Percentiles rank a stretch among this genome's conserved stretches.
Evolutionary conservation across 1,140 invertebrate species (phyloP).

Genomic region (Hesperophylax magnus): DNA sequence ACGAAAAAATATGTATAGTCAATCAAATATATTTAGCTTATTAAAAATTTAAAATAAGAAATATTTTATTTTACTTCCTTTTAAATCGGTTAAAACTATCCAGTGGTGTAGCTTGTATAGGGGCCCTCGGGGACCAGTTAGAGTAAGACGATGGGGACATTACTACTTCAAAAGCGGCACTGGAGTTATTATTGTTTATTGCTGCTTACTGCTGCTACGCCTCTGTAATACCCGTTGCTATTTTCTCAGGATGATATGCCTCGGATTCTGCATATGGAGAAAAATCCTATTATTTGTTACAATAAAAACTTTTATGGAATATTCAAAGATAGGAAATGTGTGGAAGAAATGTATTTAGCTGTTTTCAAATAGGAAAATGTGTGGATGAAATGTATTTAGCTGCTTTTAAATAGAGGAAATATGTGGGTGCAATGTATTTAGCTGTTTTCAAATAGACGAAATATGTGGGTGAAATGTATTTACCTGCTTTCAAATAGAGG

Average conservation of each 20-base stretch:
- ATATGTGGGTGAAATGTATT: no score
- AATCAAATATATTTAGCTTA: no score
- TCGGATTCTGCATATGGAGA: conserved; percentile 8
- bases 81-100: conserved; percentile 16
- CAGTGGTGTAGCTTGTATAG: conserved; percentile 2
- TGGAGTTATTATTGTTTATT: conserved; percentile 44
- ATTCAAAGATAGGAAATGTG: no score
- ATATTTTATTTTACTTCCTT: conserved; percentile 25
- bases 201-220: not conserved
- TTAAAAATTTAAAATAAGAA: no score
- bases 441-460: no score
- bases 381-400: no score
- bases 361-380: no score
- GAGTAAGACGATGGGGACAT: not conserved
- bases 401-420: no score
- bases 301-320: conserved; percentile 1
- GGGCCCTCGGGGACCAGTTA: conserved; percentile 30
- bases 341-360: no score
- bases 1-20: no score
- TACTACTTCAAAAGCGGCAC: not conserved
- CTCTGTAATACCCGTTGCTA: not conserved
- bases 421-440: no score
- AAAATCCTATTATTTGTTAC: not conserved
- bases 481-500: no score
- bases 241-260: not conserved